A percentile compares a stretch with the other conserved stretches of the same genome.
Evolutionary conservation across 2,113 vertebrate genomes (phyloP).

Genomic region (Epinephelus fuscoguttatus): DNA sequence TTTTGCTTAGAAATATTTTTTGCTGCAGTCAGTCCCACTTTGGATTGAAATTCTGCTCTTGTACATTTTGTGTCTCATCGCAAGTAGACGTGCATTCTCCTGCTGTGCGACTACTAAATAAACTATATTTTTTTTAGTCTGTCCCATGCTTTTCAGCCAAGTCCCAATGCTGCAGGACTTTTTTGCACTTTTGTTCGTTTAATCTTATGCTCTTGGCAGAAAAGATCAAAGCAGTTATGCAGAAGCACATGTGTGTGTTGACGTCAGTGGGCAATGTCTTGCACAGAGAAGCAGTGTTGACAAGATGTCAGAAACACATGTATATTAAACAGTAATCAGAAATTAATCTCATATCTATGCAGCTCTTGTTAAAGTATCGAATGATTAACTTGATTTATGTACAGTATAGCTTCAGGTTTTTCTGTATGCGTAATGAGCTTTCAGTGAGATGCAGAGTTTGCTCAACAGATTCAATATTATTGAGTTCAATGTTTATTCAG

Average conservation of each 20-base stretch:
- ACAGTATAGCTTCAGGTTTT: background rate
- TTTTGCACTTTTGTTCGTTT: constrained; percentile 15
- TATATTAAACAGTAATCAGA: background rate
- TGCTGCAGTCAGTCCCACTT: background rate
- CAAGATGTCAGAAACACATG: background rate
- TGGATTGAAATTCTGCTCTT: constrained; percentile 28
- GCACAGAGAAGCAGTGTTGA: background rate
- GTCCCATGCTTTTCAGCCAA: background rate
- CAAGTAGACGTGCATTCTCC: background rate
- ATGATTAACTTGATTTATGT: constrained; percentile 18
- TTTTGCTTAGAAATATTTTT: constrained; percentile 32
- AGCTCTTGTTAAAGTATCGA: background rate
- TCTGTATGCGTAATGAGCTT: constrained; percentile 28
- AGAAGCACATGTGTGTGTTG: background rate
- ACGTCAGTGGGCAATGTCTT: background rate
- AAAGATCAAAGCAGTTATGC: constrained; percentile 36
- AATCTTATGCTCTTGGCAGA: constrained; percentile 10
- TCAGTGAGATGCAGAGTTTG: constrained; percentile 37
- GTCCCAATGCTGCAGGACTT: constrained; percentile 1
- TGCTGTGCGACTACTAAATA: constrained; percentile 4
- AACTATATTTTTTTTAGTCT: background rate
- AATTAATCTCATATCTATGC: background rate
- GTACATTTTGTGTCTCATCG: background rate
- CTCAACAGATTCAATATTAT: constrained; percentile 55
- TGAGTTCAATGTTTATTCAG: constrained; percentile 55